These are phyloP conservation scores for Ochotona curzoniae DNA, from an alignment of 2,113 vertebrate genomes.

Conservation along the genomic window DNA sequence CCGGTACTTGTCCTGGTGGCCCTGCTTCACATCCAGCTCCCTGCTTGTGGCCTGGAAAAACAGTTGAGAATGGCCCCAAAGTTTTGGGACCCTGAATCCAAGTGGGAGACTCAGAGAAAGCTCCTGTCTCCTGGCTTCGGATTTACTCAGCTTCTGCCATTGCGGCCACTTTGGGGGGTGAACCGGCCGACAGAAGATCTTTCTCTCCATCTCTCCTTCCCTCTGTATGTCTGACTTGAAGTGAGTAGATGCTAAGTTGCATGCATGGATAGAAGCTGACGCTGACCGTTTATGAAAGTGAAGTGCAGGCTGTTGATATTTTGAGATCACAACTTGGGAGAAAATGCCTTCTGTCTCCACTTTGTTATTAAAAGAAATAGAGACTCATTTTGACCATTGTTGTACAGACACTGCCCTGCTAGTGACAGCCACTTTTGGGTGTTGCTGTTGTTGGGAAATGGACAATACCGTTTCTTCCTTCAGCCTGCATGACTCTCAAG, in stretches of 20 bases:
- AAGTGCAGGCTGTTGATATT: background rate
- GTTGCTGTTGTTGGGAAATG: background rate
- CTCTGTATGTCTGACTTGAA: background rate
- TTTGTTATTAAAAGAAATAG: slow-evolving; percentile 38
- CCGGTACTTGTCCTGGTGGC: too few species aligned
- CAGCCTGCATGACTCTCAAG: background rate
- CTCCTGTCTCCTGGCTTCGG: too few species aligned
- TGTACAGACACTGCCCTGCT: background rate
- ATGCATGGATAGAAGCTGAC: background rate
- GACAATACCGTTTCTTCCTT: background rate
- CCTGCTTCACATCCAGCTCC: too few species aligned
- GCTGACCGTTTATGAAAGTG: background rate
- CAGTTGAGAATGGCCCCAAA: too few species aligned
- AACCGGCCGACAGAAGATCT: too few species aligned
- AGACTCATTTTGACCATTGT: background rate
- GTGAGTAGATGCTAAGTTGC: too few species aligned
- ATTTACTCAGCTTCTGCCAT: too few species aligned
- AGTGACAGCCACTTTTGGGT: background rate
- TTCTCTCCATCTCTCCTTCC: too few species aligned
- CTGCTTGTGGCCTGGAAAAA: too few species aligned
- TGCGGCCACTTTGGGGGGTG: too few species aligned
- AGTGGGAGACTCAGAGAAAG: too few species aligned
- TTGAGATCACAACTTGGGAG: background rate
- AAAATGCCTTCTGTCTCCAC: background rate
- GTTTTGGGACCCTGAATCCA: too few species aligned